phyloP scores from a whole-genome alignment of 2,888 invertebrate species.

The Drosophila bunnanda region DNA sequence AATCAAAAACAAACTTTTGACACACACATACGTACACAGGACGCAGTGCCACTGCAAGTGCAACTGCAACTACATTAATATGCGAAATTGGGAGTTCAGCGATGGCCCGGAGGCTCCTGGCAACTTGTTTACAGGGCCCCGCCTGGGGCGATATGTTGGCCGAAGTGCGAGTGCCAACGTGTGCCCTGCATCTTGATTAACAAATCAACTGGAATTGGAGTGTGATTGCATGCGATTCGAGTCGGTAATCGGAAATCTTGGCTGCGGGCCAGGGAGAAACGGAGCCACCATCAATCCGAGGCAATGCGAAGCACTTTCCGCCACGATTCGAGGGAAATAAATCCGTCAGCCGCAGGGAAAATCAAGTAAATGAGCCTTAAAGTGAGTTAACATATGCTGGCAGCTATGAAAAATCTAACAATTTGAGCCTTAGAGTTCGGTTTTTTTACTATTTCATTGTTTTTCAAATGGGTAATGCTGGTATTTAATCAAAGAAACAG shows the following conservation, averaged over 20 bases:
- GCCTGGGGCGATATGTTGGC: conserved; percentile 37
- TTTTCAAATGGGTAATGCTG: neutral
- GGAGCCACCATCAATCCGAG: conserved; percentile 1
- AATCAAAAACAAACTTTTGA: conserved; percentile 52
- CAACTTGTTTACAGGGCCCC: conserved; percentile 63
- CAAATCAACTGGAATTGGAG: conserved; percentile 66
- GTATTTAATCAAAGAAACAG: neutral
- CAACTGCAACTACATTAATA: conserved; percentile 33
- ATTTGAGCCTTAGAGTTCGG: neutral
- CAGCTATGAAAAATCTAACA: neutral
- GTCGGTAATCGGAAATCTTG: conserved; percentile 38
- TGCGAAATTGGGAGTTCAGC: conserved; percentile 45
- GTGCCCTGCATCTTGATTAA: conserved; percentile 60
- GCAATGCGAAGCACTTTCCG: conserved; percentile 12
- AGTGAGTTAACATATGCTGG: conserved; percentile 1
- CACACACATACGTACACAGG: too few species aligned
- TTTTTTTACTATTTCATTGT: neutral
- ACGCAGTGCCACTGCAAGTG: conserved; percentile 14
- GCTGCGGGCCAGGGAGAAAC: conserved; percentile 28
- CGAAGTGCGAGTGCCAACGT: conserved; percentile 18
- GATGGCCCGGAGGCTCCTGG: conserved; percentile 15
- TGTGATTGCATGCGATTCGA: conserved; percentile 35
- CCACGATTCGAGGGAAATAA: conserved; percentile 20
- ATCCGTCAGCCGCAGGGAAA: conserved; percentile 10
- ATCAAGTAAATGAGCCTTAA: conserved; percentile 14